Conservation (phyloP, 2,113 vertebrate genomes). For the Anoplopoma fimbria region DNA sequence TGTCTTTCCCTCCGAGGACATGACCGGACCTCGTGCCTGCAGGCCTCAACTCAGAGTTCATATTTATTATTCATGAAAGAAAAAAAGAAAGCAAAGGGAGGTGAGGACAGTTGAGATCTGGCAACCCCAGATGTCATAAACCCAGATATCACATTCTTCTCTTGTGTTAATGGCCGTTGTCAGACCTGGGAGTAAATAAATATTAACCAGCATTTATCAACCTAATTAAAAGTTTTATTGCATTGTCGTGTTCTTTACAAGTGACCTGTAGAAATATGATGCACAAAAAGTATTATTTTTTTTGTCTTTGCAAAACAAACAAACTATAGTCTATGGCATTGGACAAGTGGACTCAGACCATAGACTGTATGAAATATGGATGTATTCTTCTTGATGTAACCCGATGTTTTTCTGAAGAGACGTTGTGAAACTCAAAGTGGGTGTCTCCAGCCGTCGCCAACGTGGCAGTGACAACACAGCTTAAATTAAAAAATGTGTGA, state of each 20-base stretch:
- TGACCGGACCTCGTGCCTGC: constrained; percentile 34
- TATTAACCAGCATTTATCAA: not conserved
- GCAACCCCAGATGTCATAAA: constrained; percentile 10
- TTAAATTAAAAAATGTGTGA: too few relatives aligned
- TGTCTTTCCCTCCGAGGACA: constrained; percentile 53
- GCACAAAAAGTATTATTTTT: not conserved
- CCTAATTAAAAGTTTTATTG: not conserved
- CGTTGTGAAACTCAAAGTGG: not conserved
- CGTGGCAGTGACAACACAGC: too few relatives aligned
- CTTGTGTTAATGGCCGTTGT: not conserved
- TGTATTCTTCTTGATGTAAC: not conserved
- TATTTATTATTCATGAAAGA: constrained; percentile 66
- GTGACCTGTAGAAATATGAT: not conserved
- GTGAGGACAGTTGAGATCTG: constrained; percentile 36
- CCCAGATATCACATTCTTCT: constrained; percentile 4
- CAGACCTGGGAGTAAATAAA: not conserved
- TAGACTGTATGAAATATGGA: not conserved
- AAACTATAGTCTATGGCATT: not conserved
- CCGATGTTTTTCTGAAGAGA: too few relatives aligned
- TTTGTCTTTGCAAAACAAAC: not conserved
- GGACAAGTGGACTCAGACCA: not conserved
- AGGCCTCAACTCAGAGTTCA: constrained; percentile 51
- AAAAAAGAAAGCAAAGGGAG: constrained; percentile 6
- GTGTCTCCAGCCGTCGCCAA: too few relatives aligned
- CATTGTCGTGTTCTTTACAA: not conserved